These are phyloP conservation scores for Oreohelix idahoensis DNA, from an alignment of 1,140 invertebrate genomes.

Conservation along the genomic window DNA sequence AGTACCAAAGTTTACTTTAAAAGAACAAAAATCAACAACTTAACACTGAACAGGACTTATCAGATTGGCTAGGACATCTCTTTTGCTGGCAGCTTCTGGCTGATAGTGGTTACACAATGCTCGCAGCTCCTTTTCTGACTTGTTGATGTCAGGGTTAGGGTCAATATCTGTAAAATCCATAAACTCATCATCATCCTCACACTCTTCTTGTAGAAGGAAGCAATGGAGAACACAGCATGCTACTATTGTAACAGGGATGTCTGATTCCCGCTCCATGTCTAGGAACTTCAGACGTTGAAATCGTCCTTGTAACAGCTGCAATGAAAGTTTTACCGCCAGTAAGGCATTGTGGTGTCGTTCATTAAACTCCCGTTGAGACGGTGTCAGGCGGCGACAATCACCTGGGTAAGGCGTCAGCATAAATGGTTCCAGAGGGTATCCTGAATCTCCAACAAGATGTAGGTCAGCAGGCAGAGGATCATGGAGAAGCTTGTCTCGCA, in stretches of 20 bases:
- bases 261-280: constrained; percentile 39
- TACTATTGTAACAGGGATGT: constrained; percentile 39
- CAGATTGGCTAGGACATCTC: constrained; percentile 38
- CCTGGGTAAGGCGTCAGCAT: constrained; percentile 38
- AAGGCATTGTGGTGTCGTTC: constrained; percentile 33
- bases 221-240: constrained; percentile 40
- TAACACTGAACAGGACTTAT: constrained; percentile 25
- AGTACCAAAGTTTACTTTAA: too few species aligned
- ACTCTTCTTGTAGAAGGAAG: constrained; percentile 37
- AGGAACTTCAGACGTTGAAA: constrained; percentile 41
- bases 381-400: constrained; percentile 27
- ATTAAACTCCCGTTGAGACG: constrained; percentile 27
- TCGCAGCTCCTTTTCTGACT: constrained; percentile 36
- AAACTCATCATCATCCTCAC: constrained; percentile 40
- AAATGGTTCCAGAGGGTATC: constrained; percentile 39
- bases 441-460: constrained; percentile 39
- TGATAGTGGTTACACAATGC: constrained; percentile 37
- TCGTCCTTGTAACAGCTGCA: constrained; percentile 34
- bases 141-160: constrained; percentile 38
- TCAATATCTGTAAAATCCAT: constrained; percentile 36
- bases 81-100: constrained; percentile 39
- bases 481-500: constrained; percentile 38
- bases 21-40: too few species aligned
- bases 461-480: constrained; percentile 37
- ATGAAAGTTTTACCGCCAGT: constrained; percentile 29